These are phyloP conservation scores for Stegastes partitus DNA, from an alignment of 2,113 vertebrate genomes.

Conservation along the genomic window DNA sequence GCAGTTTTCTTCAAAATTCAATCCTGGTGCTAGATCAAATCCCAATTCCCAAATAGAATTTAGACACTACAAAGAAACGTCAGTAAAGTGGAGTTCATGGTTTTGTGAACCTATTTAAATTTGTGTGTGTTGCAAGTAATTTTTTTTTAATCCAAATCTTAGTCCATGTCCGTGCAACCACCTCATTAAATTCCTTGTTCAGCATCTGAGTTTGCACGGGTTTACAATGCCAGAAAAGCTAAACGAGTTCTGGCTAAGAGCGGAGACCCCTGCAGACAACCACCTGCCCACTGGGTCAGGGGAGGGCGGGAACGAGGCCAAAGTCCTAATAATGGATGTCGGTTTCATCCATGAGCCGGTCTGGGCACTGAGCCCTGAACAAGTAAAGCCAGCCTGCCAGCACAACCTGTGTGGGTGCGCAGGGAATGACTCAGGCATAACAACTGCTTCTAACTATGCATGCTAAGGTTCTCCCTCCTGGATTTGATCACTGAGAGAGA, in stretches of 20 bases:
- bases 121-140: background rate
- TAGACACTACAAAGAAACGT: background rate
- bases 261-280: constrained; percentile 45
- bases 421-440: constrained; percentile 46
- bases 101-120: constrained; percentile 27
- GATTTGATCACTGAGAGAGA: constrained; percentile 42
- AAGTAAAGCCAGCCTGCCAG: constrained; percentile 51
- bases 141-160: constrained; percentile 17
- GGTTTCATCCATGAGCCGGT: constrained; percentile 29
- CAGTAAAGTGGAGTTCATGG: background rate
- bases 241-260: constrained; percentile 42
- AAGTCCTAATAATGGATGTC: constrained; percentile 51
- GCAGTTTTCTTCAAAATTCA: background rate
- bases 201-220: constrained; percentile 26
- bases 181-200: constrained; percentile 34
- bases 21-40: background rate
- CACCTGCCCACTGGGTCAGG: constrained; percentile 63
- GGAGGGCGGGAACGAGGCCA: constrained; percentile 50
- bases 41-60: background rate
- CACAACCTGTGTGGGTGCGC: constrained; percentile 42
- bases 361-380: constrained; percentile 43
- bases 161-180: constrained; percentile 46
- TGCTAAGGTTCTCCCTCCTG: constrained; percentile 39
- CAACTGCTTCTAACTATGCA: constrained; percentile 42
- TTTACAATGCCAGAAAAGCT: constrained; percentile 14